Conservation (phyloP, 2,113 vertebrate species). For the Rutilus rutilus region DNA sequence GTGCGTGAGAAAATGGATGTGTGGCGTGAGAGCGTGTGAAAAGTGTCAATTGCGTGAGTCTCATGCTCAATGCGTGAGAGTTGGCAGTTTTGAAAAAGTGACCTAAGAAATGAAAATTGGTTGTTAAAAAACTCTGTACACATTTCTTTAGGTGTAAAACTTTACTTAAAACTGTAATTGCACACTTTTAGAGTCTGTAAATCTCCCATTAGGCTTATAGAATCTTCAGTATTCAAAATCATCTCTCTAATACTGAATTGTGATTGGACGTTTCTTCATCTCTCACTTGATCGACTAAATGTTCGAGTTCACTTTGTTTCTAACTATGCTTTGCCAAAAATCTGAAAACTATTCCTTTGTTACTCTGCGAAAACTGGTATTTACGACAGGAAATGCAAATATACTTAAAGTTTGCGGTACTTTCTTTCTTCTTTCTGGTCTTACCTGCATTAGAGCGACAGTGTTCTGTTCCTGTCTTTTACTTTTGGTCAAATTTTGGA, state of each 20-base stretch:
- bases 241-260: not conserved
- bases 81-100: too few species aligned
- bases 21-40: too few species aligned
- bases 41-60: too few species aligned
- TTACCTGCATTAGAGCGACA: not conserved
- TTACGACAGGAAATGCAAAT: not conserved
- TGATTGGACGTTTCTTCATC: not conserved
- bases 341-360: not conserved
- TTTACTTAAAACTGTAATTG: too few species aligned
- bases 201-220: not conserved
- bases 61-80: too few species aligned
- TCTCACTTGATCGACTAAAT: not conserved
- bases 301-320: not conserved
- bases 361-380: not conserved
- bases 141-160: too few species aligned
- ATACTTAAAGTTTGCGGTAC: not conserved
- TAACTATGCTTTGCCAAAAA: not conserved
- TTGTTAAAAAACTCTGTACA: too few species aligned
- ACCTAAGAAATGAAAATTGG: too few species aligned
- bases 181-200: not conserved
- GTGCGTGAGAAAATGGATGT: too few species aligned
- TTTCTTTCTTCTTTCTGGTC: conserved; percentile 1
- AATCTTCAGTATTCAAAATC: not conserved
- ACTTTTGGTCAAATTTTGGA: not conserved
- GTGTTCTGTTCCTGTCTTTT: not conserved